Percentiles rank a stretch among this genome's conserved stretches.
Evolutionary conservation across 2,888 invertebrate genomes (phyloP).

Genomic region (Psylliodes chrysocephalus): DNA sequence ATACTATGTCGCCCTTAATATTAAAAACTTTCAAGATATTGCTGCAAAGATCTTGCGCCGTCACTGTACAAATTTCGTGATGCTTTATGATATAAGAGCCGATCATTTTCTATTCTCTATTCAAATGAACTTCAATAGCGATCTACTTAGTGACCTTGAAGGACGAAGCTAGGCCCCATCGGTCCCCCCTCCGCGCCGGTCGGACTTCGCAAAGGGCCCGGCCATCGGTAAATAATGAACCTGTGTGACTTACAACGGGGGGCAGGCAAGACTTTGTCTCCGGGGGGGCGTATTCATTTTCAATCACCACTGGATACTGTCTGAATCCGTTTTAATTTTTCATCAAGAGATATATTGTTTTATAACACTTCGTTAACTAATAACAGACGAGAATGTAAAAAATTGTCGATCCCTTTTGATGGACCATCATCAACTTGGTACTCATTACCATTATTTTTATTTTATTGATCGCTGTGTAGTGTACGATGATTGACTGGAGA

Average conservation of each 20-base stretch:
- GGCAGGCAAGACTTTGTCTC: constrained; percentile 59
- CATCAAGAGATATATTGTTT: constrained; percentile 63
- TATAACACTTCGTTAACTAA: constrained; percentile 56
- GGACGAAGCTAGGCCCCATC: constrained; percentile 42
- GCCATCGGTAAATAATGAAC: constrained; percentile 62
- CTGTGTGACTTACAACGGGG: constrained; percentile 62
- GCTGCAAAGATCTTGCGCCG: too few species aligned
- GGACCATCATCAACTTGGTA: not conserved
- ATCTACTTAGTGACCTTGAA: constrained; percentile 53
- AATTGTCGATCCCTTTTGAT: not conserved
- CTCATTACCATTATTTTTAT: constrained; percentile 5
- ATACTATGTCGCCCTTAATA: too few species aligned
- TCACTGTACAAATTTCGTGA: not conserved
- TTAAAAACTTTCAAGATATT: too few species aligned
- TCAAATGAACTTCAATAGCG: constrained; percentile 35
- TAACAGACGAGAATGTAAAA: constrained; percentile 17
- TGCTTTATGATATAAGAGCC: constrained; percentile 6
- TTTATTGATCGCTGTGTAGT: not conserved
- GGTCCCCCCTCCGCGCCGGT: constrained; percentile 42
- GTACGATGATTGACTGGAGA: too few species aligned
- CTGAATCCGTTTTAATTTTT: constrained; percentile 62
- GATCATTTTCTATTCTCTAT: constrained; percentile 26
- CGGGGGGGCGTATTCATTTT: constrained; percentile 64
- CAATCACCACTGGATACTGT: constrained; percentile 65
- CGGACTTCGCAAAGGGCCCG: constrained; percentile 59